Conservation (phyloP, 2,888 invertebrate species). For the Galeruca laticollis region DNA sequence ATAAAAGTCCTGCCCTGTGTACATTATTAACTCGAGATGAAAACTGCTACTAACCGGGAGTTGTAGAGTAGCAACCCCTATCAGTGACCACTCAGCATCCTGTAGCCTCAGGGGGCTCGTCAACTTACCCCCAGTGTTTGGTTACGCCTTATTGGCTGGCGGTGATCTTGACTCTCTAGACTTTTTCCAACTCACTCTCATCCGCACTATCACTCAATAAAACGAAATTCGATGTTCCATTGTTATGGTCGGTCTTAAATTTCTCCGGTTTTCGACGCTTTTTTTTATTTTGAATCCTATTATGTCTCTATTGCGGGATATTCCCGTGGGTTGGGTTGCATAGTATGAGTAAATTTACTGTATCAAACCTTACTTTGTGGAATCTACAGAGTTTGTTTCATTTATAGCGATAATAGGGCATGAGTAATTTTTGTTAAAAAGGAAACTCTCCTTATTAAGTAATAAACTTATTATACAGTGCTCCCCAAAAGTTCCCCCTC, state of each 20-base stretch:
- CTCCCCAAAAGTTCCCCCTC: too few species aligned
- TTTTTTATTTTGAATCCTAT: constrained; percentile 14
- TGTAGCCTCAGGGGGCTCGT: constrained; percentile 62
- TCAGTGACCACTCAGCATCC: constrained; percentile 65
- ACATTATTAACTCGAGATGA: constrained; percentile 27
- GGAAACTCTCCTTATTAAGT: too few species aligned
- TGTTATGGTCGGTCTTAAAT: constrained; percentile 21
- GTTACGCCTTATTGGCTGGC: constrained; percentile 65
- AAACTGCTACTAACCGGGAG: constrained; percentile 43
- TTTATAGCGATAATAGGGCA: too few species aligned
- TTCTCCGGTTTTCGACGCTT: constrained; percentile 14
- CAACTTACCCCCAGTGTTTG: constrained; percentile 63
- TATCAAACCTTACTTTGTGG: too few species aligned
- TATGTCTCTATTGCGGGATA: constrained; percentile 8
- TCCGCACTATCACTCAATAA: constrained; percentile 49
- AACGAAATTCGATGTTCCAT: constrained; percentile 34
- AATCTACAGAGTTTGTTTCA: too few species aligned
- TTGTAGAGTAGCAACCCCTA: constrained; percentile 54
- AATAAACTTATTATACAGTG: too few species aligned
- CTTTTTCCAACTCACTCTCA: constrained; percentile 30
- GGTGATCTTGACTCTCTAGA: constrained; percentile 52
- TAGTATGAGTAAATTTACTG: neutral
- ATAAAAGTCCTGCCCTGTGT: constrained; percentile 20
- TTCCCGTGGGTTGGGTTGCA: neutral
- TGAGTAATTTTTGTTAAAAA: too few species aligned